A percentile compares a stretch with the other conserved stretches of the same genome.
Evolutionary conservation across 2,888 invertebrate genomes (phyloP).

Genomic region (Scrobipalpa atriplicella): DNA sequence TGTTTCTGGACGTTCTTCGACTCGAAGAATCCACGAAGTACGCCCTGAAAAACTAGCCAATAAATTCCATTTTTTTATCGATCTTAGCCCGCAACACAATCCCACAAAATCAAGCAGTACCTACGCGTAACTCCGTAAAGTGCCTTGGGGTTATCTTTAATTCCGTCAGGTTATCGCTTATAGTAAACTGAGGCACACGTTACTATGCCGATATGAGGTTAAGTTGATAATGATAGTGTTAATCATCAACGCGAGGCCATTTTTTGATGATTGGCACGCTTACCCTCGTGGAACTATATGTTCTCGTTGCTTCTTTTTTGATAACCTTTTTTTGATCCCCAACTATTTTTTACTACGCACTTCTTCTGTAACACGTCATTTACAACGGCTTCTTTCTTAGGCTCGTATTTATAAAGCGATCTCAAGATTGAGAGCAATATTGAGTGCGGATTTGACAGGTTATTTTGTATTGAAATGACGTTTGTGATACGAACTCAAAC

Average conservation of each 20-base stretch:
- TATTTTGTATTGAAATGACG: too few species aligned
- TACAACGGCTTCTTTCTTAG: too few species aligned
- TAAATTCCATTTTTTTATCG: not conserved
- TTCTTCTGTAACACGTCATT: not conserved
- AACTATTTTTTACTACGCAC: not conserved
- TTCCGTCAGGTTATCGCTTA: conserved; percentile 33
- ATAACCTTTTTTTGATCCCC: not conserved
- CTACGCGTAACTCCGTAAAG: conserved; percentile 8
- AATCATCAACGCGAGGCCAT: not conserved
- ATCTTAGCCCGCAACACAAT: conserved; percentile 1
- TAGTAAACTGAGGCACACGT: conserved; percentile 34
- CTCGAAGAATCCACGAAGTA: too few species aligned
- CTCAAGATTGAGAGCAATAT: too few species aligned
- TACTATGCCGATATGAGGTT: conserved; percentile 7
- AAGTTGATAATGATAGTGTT: conserved; percentile 1
- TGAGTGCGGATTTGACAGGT: too few species aligned
- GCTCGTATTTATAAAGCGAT: too few species aligned
- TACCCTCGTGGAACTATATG: not conserved
- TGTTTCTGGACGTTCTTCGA: too few species aligned
- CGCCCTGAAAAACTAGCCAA: too few species aligned
- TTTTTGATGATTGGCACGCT: not conserved
- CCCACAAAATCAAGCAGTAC: not conserved
- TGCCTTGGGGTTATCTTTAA: conserved; percentile 26
- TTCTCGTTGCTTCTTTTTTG: not conserved
- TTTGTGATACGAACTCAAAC: too few species aligned